phyloP scores from a whole-genome alignment of 2,888 invertebrate genomes.

The Cremastinae sp. region DNA sequence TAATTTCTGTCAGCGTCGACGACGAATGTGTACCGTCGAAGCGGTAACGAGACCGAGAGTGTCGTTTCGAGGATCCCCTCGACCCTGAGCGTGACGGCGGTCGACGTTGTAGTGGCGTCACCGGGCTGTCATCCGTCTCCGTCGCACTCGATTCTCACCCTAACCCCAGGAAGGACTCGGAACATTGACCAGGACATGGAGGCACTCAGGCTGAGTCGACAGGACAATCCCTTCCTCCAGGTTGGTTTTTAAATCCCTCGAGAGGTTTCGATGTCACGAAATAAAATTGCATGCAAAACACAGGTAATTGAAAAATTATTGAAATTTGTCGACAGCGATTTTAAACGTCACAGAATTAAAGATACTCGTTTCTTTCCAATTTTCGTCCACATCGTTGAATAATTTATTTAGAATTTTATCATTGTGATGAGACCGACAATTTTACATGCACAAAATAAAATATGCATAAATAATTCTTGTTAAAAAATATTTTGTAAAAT shows the following conservation, averaged over 20 bases:
- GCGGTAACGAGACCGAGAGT: constrained; percentile 67
- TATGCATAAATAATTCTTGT: no score
- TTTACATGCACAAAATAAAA: no score
- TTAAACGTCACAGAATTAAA: no score
- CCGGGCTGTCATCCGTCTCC: constrained; percentile 79
- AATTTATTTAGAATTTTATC: no score
- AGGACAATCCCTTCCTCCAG: constrained; percentile 92
- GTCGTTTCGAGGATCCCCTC: constrained; percentile 80
- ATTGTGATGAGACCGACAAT: no score
- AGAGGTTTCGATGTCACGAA: no score
- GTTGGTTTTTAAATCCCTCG: constrained; percentile 79
- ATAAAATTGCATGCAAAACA: no score
- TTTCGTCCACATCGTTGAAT: no score
- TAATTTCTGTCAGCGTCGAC: constrained; percentile 67
- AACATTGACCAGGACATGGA: constrained; percentile 93
- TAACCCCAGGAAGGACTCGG: constrained; percentile 88
- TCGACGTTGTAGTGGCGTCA: constrained; percentile 61
- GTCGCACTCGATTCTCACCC: constrained; percentile 84
- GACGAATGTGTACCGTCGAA: constrained; percentile 70
- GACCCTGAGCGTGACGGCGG: constrained; percentile 76
- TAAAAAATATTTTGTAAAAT: no score
- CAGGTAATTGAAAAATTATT: no score
- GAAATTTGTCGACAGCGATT: no score
- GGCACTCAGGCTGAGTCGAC: constrained; percentile 88
- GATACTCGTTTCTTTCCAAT: no score